Evolutionary conservation across 2,113 vertebrate genomes (phyloP), one percentile per base, ranked within the genome.

Genomic region (Scolopax mira): DNA sequence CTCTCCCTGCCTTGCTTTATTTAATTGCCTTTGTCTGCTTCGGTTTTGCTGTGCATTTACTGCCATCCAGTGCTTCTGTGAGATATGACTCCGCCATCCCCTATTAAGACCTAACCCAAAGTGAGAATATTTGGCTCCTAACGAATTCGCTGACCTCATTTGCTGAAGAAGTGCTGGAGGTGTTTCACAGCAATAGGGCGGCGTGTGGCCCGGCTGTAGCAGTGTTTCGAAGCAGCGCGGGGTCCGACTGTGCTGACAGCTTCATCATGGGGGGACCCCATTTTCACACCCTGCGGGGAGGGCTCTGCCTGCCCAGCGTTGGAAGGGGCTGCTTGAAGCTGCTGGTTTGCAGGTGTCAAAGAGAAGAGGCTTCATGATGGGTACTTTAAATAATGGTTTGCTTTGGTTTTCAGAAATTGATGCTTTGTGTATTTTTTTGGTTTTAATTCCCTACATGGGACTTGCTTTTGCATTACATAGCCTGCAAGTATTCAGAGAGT

Each of bases 31-130:
- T 94, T 96, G 89, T 89, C 89, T 85, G 79, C 46, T 66, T 75
- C 4, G 3, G 44, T 58, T 95, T 96, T 65, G 55, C 4, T 69
- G 95, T 71, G 93, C 90, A 19, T 88, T 85, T 96, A 96, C 96
- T 97, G 97, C 97, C 97, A 96, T 95, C 97, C 94, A 96, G 96
- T 88, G 97, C 44, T 90, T 86, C 23, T 46, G 13, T 25, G 48
- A 31, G 91, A 65, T 73, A 96, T 48, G 55, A 37, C 96, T 60
- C 57, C 62, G 9, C 55, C 72, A n/a, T 6, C 67, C 46, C 1
- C 65, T 54, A 2, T 4, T 5, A 6, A 39, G 31, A 57, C 23
- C 71, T 67, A 80, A 55, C 64, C 44, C 46, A n/a, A 25, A 55
- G 88, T 33, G 14, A 7, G 72, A 78, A 14, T 48, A 67, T 61